Evolutionary conservation across 2,113 vertebrate species (phyloP).

Genomic region (Clupea harengus): DNA sequence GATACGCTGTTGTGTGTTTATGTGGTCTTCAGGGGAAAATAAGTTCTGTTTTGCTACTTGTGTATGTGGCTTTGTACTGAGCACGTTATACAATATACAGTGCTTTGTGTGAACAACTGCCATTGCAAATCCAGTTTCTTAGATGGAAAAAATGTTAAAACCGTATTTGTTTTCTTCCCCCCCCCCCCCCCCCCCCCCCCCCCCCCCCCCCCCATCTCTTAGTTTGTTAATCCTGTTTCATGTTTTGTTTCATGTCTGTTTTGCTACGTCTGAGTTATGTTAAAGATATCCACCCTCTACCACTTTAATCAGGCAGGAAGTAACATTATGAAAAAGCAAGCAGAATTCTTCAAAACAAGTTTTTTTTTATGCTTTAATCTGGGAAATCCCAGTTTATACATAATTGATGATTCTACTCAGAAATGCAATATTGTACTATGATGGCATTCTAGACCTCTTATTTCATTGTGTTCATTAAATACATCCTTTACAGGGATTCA

Average conservation of each 20-base stretch:
- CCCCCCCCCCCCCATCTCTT: not conserved
- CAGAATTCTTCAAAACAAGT: constrained; percentile 31
- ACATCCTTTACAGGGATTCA: not conserved
- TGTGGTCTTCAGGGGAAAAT: not conserved
- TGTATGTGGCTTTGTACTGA: not conserved
- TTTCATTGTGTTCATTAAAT: not conserved
- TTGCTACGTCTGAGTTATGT: constrained; percentile 55
- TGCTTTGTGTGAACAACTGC: not conserved
- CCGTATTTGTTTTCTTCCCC: not conserved
- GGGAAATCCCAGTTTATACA: constrained; percentile 53
- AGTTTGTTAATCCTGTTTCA: constrained; percentile 32
- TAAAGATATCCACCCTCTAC: constrained; percentile 43
- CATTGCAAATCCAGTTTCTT: not conserved
- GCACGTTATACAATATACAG: not conserved
- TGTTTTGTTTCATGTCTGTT: constrained; percentile 34
- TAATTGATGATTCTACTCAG: constrained; percentile 54
- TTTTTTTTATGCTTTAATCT: constrained; percentile 58
- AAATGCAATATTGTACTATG: constrained; percentile 42
- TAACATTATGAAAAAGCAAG: constrained; percentile 40
- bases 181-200: rapidly evolving
- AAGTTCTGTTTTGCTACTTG: not conserved
- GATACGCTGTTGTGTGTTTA: not conserved
- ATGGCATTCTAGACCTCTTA: not conserved
- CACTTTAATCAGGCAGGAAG: constrained; percentile 52
- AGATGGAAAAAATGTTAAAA: not conserved